Conservation (phyloP, 1,140 invertebrate genomes). For the Trichogramma pretiosum region DNA sequence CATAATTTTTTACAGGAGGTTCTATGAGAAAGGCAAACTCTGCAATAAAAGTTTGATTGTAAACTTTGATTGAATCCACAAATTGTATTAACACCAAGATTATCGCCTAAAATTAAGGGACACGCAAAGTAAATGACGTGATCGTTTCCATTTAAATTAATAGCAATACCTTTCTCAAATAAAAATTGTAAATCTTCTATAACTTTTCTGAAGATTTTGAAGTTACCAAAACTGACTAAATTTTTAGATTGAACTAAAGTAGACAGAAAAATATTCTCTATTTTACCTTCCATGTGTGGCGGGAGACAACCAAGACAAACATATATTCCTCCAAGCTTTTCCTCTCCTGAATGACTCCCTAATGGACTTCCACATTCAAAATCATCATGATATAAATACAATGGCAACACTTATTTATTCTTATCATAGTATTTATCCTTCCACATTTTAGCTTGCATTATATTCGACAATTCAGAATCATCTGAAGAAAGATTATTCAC, state of each 20-base stretch:
- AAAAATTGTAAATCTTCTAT: conserved; percentile 12
- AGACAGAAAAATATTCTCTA: conserved; percentile 10
- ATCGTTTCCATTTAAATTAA: conserved; percentile 1
- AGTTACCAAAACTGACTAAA: conserved; percentile 6
- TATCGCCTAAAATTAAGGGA: conserved; percentile 4
- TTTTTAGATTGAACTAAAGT: conserved; percentile 1
- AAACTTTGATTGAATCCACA: conserved; percentile 9
- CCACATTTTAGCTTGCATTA: conserved; percentile 1
- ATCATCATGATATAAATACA: background rate
- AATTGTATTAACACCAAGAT: conserved; percentile 10
- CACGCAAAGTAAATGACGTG: conserved; percentile 13
- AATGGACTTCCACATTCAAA: background rate
- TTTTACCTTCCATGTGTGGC: conserved; percentile 4
- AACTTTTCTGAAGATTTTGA: conserved; percentile 5
- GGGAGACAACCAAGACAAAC: conserved; percentile 8
- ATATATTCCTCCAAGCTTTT: conserved; percentile 1
- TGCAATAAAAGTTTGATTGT: conserved; percentile 3
- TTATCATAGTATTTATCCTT: background rate
- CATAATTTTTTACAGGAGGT: background rate
- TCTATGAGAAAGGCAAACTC: conserved; percentile 5
- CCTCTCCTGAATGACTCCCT: background rate
- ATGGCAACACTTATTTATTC: background rate
- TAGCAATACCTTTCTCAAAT: conserved; percentile 3
- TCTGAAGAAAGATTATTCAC: background rate
- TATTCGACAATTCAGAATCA: background rate